Conservation (phyloP, 1,140 invertebrate species). For the Hypothenemus hampei region DNA sequence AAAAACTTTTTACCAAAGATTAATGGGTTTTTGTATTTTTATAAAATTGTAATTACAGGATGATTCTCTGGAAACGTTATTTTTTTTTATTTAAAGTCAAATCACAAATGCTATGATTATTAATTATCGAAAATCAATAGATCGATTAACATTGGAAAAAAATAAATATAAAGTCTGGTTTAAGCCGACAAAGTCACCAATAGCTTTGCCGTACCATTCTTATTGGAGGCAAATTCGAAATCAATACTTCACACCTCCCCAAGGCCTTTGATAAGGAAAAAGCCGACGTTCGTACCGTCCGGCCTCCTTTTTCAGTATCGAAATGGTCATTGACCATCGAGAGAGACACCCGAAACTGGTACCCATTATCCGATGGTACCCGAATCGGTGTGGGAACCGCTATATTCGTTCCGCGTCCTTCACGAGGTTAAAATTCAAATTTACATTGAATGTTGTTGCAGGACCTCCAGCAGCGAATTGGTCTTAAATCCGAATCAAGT, state of each 20-base stretch:
- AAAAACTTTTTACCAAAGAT: too few relatives aligned
- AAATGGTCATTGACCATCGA: slow-evolving; percentile 16
- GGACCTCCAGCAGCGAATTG: slow-evolving; percentile 74
- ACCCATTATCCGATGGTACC: background rate
- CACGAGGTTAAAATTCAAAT: background rate
- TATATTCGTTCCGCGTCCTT: background rate
- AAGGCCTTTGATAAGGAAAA: slow-evolving; percentile 19
- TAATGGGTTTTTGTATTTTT: too few relatives aligned
- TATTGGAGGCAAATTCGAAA: slow-evolving; percentile 22
- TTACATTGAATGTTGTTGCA: slow-evolving; percentile 42
- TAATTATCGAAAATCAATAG: too few relatives aligned
- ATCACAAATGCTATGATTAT: too few relatives aligned
- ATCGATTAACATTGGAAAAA: too few relatives aligned
- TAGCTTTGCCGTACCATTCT: slow-evolving; percentile 4
- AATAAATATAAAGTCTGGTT: too few relatives aligned
- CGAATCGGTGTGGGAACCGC: slow-evolving; percentile 10
- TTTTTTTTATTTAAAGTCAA: too few relatives aligned
- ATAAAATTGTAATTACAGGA: too few relatives aligned
- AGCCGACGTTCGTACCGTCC: background rate
- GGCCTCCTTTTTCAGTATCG: background rate
- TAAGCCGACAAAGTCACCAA: slow-evolving; percentile 19
- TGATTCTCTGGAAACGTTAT: too few relatives aligned
- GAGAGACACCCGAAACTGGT: slow-evolving; percentile 19
- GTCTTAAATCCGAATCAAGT: slow-evolving; percentile 83
- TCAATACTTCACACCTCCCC: slow-evolving; percentile 25